Evolutionary conservation across 2,113 vertebrate genomes (phyloP).

Genomic region (Pterophyllum scalare): DNA sequence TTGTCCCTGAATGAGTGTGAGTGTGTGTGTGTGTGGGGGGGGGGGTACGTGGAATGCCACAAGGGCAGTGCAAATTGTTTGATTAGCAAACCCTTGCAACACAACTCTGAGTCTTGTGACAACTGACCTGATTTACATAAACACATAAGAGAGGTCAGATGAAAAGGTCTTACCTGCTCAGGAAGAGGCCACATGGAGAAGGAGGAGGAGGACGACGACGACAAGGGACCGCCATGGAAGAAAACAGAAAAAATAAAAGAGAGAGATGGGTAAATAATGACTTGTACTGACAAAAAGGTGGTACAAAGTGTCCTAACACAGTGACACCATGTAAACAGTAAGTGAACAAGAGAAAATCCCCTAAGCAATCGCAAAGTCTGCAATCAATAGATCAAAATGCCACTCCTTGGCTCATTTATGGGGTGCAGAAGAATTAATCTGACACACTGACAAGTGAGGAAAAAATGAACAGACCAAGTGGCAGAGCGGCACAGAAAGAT

Average conservation of each 20-base stretch:
- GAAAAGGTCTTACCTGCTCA: conserved; percentile 62
- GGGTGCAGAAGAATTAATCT: conserved; percentile 32
- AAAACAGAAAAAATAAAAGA: conserved; percentile 26
- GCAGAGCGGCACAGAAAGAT: not conserved
- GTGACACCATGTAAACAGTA: conserved; percentile 40
- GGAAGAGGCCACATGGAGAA: not conserved
- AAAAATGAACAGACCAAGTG: not conserved
- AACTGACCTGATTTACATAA: conserved; percentile 23
- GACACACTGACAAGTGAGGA: conserved; percentile 27
- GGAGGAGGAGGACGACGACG: not conserved
- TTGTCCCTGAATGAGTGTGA: not conserved
- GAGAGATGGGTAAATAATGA: conserved; percentile 37
- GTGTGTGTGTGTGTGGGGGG: not conserved
- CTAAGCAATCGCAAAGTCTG: not conserved
- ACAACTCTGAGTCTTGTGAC: conserved; percentile 9
- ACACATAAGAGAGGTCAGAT: conserved; percentile 4
- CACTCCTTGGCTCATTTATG: conserved; percentile 37
- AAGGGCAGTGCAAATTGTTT: conserved; percentile 37
- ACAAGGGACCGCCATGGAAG: conserved; percentile 14
- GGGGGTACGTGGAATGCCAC: conserved; percentile 21
- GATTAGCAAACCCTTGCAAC: conserved; percentile 30
- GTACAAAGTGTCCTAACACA: conserved; percentile 11
- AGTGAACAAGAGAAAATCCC: conserved; percentile 18
- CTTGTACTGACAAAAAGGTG: not conserved
- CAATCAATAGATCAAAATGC: conserved; percentile 47